Evolutionary conservation across 2,888 invertebrate genomes (phyloP).

Genomic region (Heliconius sara): DNA sequence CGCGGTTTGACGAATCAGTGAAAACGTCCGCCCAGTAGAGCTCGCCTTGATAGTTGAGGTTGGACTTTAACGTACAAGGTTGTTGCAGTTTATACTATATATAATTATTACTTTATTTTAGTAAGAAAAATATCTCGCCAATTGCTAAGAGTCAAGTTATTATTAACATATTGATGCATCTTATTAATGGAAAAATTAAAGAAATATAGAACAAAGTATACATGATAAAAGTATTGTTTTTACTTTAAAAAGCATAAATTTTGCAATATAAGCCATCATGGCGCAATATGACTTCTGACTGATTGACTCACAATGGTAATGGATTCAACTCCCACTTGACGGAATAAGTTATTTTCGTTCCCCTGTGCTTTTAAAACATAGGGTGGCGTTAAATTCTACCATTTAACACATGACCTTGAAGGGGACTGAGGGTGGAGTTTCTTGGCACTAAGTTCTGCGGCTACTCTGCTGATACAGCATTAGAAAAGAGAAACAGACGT

Average conservation of each 20-base stretch:
- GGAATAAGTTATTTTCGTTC: neutral
- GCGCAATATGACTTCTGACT: no score
- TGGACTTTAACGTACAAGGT: constrained; percentile 47
- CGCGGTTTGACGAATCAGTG: constrained; percentile 47
- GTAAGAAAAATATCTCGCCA: neutral
- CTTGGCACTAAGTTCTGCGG: no score
- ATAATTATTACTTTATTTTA: neutral
- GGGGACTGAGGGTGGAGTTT: no score
- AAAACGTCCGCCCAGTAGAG: constrained; percentile 50
- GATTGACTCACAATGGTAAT: no score
- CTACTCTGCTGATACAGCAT: neutral
- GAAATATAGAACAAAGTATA: neutral
- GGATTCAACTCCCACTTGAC: neutral
- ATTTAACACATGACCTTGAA: neutral
- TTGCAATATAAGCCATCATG: no score
- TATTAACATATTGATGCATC: neutral
- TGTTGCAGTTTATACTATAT: constrained; percentile 43
- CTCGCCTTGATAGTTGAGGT: constrained; percentile 51
- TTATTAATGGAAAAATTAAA: no score
- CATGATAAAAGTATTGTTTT: neutral
- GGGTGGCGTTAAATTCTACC: neutral
- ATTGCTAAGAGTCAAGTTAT: neutral
- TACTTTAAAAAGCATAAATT: no score
- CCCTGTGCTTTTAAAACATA: neutral
- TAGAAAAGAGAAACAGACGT: neutral